phyloP scores from a whole-genome alignment of 2,888 invertebrate genomes.

The Arge pagana region DNA sequence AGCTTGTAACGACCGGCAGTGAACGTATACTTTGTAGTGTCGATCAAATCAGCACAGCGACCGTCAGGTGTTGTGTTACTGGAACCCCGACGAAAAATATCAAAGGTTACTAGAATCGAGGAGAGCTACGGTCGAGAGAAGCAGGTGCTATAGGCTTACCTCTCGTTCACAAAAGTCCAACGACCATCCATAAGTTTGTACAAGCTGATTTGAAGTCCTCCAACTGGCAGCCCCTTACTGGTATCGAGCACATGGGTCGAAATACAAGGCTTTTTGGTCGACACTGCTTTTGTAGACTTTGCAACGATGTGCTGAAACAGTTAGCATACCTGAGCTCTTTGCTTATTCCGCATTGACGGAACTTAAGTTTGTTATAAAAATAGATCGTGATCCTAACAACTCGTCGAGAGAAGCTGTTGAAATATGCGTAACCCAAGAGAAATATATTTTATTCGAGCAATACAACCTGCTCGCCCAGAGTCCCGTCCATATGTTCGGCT shows the following conservation, averaged over 20 bases:
- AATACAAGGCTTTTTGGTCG: constrained; percentile 62
- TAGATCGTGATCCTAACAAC: too few relatives aligned
- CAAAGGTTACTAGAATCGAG: too few relatives aligned
- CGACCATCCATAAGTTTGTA: constrained; percentile 68
- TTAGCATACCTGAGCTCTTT: background rate
- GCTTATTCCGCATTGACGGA: background rate
- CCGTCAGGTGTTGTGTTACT: constrained; percentile 70
- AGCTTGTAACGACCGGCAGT: constrained; percentile 74
- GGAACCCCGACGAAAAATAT: constrained; percentile 34
- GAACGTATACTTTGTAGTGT: constrained; percentile 62
- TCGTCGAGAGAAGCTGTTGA: too few relatives aligned
- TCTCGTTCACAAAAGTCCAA: constrained; percentile 71
- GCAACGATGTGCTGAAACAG: constrained; percentile 15
- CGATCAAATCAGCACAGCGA: constrained; percentile 67
- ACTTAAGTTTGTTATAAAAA: background rate
- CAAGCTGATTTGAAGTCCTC: constrained; percentile 69
- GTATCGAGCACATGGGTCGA: constrained; percentile 79
- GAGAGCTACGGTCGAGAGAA: background rate
- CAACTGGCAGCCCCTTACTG: constrained; percentile 69
- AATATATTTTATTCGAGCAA: too few relatives aligned
- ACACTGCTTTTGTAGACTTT: constrained; percentile 14
- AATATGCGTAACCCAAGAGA: too few relatives aligned
- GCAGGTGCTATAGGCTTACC: constrained; percentile 38
- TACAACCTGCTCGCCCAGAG: too few relatives aligned
- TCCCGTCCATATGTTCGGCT: too few relatives aligned